Base-by-base conservation (phyloP, 1,140 invertebrate genomes). In the Globodera rostochiensis region DNA sequence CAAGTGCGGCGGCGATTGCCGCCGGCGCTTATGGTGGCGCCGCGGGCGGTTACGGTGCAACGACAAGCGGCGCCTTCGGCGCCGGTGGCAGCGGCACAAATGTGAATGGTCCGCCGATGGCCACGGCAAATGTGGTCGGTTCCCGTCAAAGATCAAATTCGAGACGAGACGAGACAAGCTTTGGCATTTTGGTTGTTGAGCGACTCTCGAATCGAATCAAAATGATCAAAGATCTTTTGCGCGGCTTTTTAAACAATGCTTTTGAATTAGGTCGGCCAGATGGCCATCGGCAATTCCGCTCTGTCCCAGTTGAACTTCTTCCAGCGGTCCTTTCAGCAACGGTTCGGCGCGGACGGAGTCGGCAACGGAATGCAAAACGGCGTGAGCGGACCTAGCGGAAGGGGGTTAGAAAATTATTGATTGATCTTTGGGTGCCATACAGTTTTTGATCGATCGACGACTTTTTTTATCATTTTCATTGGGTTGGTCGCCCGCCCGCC, bases 1-100 rank as follows among this genome's bases (percentile, higher is more conserved):
- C 95, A 67, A 96, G 96, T 90, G 94, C 95, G 36, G 94, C 95
- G 89, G 94, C 95, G 88, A 93, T 94, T 9, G 66, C 70, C 45
- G 74, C 57, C 49, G 93, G 94, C 92, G 92, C 93, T 45, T 93
- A 94, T 87, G 80, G 91, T 60, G 87, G 90, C 46, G 88, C 87
- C 67, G 86, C 89, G 83, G 77, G 77, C 50, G 11, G 7, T 36
- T 49, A 25, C 50, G 70, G 15, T 25, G 77, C 25, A 2, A 50
- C 53, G 13, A 78, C 49, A n/a, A 75, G 64, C 80, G 57, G 76
- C 83, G 64, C 66, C 6, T 64, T 78, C 57, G 15, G 57, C 57
- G 57, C 53, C 53, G 53, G 53, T 9, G 15, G 57, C 57, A 64
- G 47, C 5, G 71, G 47, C 19, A 19, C 71, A 13, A 57, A 73